Evolutionary conservation across 2,888 invertebrate species (phyloP).

Genomic region (Meta bourneti): DNA sequence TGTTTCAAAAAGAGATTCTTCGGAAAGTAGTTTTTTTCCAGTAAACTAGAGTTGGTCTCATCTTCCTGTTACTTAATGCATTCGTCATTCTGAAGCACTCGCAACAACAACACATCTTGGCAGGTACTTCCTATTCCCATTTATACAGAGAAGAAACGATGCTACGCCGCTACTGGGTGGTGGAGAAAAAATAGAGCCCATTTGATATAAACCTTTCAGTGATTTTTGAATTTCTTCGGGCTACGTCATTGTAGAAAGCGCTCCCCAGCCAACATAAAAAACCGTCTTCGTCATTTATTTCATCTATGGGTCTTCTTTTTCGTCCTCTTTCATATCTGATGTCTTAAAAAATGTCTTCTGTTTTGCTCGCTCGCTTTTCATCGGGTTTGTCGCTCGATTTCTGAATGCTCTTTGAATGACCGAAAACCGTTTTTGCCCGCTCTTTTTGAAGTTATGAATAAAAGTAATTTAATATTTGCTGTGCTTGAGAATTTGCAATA

Average conservation of each 20-base stretch:
- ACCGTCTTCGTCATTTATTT: slow-evolving; percentile 39
- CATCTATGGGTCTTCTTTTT: slow-evolving; percentile 17
- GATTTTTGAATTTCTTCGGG: slow-evolving; percentile 14
- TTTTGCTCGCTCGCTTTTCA: not conserved
- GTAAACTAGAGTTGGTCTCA: not conserved
- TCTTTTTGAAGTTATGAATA: not conserved
- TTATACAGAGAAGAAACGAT: slow-evolving; percentile 15
- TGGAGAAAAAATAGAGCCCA: not conserved
- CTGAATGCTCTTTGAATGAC: not conserved
- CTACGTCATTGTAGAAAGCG: slow-evolving; percentile 5
- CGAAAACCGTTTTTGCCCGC: not conserved
- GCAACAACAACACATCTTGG: slow-evolving; percentile 30
- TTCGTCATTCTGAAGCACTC: slow-evolving; percentile 36
- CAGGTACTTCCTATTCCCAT: slow-evolving; percentile 47
- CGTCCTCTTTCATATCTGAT: not conserved
- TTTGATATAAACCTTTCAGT: slow-evolving; percentile 39
- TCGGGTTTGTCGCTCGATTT: not conserved
- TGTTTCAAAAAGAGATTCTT: slow-evolving; percentile 8
- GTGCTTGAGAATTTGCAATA: not conserved
- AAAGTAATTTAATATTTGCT: not conserved
- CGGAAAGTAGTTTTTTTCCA: slow-evolving; percentile 2
- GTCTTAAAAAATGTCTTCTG: not conserved
- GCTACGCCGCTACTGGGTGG: not conserved
- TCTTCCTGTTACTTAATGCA: slow-evolving; percentile 48
- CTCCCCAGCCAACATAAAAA: slow-evolving; percentile 15